Conservation (phyloP, 1,140 invertebrate genomes). For the Tetranychus cinnabarinus region DNA sequence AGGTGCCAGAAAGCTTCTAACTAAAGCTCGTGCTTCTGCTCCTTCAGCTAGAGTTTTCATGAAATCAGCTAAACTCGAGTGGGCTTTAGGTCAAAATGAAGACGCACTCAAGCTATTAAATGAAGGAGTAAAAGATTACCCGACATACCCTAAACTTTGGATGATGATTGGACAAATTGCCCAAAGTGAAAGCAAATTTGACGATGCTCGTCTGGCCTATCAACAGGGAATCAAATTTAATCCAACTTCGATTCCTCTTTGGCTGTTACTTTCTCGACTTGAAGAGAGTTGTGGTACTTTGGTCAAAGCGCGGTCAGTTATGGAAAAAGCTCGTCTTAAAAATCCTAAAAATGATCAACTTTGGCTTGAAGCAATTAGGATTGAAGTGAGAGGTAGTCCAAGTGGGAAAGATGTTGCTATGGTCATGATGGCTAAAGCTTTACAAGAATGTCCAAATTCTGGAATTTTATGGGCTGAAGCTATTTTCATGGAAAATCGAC, state of each 20-base stretch:
- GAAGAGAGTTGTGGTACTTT: conserved; percentile 64
- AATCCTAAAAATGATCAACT: conserved; percentile 72
- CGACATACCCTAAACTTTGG: conserved; percentile 84
- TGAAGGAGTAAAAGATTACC: conserved; percentile 68
- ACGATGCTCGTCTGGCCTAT: conserved; percentile 66
- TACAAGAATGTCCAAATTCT: not conserved
- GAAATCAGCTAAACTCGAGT: conserved; percentile 95
- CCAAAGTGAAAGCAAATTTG: conserved; percentile 50
- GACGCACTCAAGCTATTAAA: conserved; percentile 54
- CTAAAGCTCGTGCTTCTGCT: conserved; percentile 79
- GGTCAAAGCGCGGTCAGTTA: conserved; percentile 79
- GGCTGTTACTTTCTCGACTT: conserved; percentile 61
- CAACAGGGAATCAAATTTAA: conserved; percentile 72
- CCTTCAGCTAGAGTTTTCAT: conserved; percentile 89
- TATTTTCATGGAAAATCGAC: conserved; percentile 83
- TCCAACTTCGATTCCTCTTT: conserved; percentile 64
- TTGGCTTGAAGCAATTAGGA: conserved; percentile 78
- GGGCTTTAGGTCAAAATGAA: conserved; percentile 71
- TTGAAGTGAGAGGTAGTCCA: conserved; percentile 48
- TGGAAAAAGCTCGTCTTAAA: conserved; percentile 74
- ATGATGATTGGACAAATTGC: conserved; percentile 98
- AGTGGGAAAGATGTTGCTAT: conserved; percentile 58
- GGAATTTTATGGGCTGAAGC: conserved; percentile 91
- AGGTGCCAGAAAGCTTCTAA: conserved; percentile 62
- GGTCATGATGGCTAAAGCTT: conserved; percentile 74